Conservation (phyloP, 2,113 vertebrate species). For the Crotophaga sulcirostris region DNA sequence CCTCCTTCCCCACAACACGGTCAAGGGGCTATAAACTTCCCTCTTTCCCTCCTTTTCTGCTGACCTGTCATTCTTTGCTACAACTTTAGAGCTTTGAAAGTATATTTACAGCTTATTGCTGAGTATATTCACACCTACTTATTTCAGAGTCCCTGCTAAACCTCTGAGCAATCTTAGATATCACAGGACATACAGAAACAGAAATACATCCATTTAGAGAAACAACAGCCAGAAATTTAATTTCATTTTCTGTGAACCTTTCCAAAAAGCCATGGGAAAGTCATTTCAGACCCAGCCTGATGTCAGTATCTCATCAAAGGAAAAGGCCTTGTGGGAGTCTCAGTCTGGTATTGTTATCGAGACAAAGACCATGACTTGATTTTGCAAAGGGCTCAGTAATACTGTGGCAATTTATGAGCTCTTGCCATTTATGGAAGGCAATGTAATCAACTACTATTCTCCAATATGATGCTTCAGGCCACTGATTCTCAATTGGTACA, state of each 20-base stretch:
- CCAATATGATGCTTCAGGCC: not conserved
- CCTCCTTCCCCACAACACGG: not conserved
- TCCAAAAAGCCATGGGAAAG: constrained; percentile 40
- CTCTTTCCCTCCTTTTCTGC: not conserved
- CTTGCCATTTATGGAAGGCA: not conserved
- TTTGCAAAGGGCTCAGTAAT: fast-evolving
- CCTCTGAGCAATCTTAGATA: not conserved
- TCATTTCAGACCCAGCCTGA: not conserved
- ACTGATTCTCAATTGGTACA: not conserved
- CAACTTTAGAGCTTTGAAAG: not conserved
- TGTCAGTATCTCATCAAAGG: constrained; percentile 11
- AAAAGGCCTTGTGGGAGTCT: constrained; percentile 20
- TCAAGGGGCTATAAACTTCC: not conserved
- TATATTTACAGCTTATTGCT: not conserved
- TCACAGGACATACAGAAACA: not conserved
- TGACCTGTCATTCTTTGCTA: not conserved
- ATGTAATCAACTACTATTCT: not conserved
- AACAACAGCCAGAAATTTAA: not conserved
- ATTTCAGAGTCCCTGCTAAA: not conserved
- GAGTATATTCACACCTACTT: not conserved
- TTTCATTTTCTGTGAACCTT: not conserved
- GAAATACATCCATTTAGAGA: not conserved
- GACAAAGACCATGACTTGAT: constrained; percentile 6
- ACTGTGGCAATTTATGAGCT: not conserved
- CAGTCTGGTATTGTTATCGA: constrained; percentile 1